Percentiles rank a stretch among this genome's conserved stretches.
These are phyloP conservation scores for Nebria brevicollis DNA, from an alignment of 2,888 invertebrate species.

Conservation along the genomic window DNA sequence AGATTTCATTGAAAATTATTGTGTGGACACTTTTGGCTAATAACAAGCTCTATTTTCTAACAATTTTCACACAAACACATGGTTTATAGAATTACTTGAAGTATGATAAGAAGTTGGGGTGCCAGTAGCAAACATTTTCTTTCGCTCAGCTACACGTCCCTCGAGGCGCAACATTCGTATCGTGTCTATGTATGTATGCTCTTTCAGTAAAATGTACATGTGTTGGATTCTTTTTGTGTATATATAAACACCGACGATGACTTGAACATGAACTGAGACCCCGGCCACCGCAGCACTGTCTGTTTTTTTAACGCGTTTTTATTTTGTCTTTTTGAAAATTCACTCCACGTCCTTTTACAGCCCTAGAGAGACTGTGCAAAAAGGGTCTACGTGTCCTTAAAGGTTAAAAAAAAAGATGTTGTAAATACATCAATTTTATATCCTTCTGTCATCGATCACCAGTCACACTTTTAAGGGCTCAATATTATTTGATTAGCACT, in stretches of 20 bases:
- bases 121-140: background rate
- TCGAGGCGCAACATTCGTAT: background rate
- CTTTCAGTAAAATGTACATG: background rate
- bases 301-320: conserved; percentile 6
- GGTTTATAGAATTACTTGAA: background rate
- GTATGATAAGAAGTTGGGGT: background rate
- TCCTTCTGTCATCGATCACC: background rate
- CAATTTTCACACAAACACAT: too few species aligned
- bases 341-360: conserved; percentile 8
- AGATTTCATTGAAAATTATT: too few species aligned
- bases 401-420: background rate
- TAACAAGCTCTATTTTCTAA: background rate
- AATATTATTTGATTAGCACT: background rate
- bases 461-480: background rate
- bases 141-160: background rate
- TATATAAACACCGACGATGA: conserved; percentile 13
- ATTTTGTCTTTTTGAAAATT: conserved; percentile 9
- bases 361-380: conserved; percentile 4
- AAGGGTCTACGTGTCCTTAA: conserved; percentile 7
- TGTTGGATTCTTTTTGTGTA: conserved; percentile 14
- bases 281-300: conserved; percentile 2
- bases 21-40: background rate
- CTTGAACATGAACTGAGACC: background rate
- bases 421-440: conserved; percentile 5
- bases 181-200: background rate